Base-by-base conservation (phyloP, 35 echinoderm and acorn worm species). In the Apostichopus parvimensis region DNA sequence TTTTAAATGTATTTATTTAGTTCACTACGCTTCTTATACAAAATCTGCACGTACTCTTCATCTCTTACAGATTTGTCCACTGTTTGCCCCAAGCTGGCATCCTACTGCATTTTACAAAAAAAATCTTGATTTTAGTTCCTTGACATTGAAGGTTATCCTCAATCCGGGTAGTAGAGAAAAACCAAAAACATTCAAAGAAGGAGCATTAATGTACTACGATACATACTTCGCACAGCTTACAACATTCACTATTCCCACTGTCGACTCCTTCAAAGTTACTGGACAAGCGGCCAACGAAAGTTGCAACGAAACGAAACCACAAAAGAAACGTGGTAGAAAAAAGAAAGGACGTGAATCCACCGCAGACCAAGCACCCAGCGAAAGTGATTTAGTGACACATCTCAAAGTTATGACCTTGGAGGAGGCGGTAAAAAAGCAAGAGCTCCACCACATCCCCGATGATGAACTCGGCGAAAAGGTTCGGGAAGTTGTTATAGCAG, bases 191-290 rank as follows among this genome's bases (percentile, higher is more conserved):
- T 83, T 54, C 21, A 53, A 83, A 57, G 56, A 53, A 55, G 80
- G 80, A 83, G 80, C 80, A 9, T 57, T 56, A 56, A 12, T 83
- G 28, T 83, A 83, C 56, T 83, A 83, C 12, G 80, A 83, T 83
- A 56, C 53, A 10, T 83, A 83, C 34, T 83, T 83, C 21, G 34
- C 53, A 83, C 4, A 83, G 6, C 34, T 83, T 18, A 83, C 80
- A 56, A 83, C 80, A 20, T 83, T 83, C 20, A 56, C 53, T 57
- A 83, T 53, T 56, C 80, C 80, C 12, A 83, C 53, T 14, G 80
- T 83, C 9, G 58, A 61, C 12, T 83, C 80, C 55, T 83, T 56
- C 5, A 57, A 14, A 18, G 53, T 18, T 34, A 53, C 53, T 53
- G 56, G 56, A 21, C 56, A 52, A 18, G 53, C 45, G 8, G 21